Evolutionary conservation across 1,140 invertebrate species (phyloP).

Genomic region (Drosophila kepulauana): DNA sequence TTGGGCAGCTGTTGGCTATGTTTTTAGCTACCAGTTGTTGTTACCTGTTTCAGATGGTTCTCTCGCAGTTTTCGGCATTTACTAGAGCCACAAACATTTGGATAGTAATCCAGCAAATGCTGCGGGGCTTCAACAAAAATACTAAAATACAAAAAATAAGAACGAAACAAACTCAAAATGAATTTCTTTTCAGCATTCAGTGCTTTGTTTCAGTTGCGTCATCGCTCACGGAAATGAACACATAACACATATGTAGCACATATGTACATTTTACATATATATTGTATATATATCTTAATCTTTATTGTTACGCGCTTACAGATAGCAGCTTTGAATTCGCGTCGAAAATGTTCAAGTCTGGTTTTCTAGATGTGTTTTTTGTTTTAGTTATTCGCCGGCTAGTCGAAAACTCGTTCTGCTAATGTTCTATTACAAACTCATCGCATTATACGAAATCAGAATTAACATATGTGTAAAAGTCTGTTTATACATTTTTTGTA

Average conservation of each 20-base stretch:
- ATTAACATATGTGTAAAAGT: background rate
- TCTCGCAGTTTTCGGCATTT: constrained; percentile 39
- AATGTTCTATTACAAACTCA: constrained; percentile 28
- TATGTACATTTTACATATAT: constrained; percentile 5
- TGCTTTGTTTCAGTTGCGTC: constrained; percentile 66
- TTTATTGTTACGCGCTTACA: constrained; percentile 11
- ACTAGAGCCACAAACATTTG: constrained; percentile 30
- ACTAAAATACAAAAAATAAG: background rate
- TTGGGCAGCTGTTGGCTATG: background rate
- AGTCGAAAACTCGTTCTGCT: constrained; percentile 53
- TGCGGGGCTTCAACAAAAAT: constrained; percentile 26
- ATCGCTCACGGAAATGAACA: constrained; percentile 61
- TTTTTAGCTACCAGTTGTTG: background rate
- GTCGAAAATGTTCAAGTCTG: constrained; percentile 57
- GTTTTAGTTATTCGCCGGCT: constrained; percentile 48
- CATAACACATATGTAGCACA: constrained; percentile 27
- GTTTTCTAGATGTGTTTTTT: constrained; percentile 41
- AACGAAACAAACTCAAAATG: constrained; percentile 20
- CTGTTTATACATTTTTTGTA: background rate
- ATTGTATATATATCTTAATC: constrained; percentile 2
- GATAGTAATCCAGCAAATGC: constrained; percentile 51
- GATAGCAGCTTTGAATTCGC: constrained; percentile 41
- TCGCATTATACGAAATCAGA: background rate
- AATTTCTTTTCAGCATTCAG: constrained; percentile 59
- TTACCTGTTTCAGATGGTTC: constrained; percentile 33